Base-by-base conservation (phyloP, 2,797 vertebrate genomes). In the Tangara arthus region DNA sequence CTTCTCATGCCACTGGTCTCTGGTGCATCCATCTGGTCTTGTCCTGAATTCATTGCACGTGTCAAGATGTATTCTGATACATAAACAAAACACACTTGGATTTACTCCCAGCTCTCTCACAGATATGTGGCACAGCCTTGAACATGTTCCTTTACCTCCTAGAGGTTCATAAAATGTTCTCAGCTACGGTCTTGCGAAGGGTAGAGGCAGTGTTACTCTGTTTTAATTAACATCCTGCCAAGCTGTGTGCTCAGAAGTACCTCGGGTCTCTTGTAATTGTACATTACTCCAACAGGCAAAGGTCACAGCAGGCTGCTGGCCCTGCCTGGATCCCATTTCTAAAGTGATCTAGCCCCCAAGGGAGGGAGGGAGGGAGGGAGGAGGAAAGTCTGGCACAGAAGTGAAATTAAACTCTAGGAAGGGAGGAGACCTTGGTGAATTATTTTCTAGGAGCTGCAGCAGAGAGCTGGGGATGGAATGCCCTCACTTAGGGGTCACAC, bases 61-160 rank as follows among this genome's bases (percentile, higher is more conserved):
- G 42, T 50, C 50, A 71, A 50, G 49, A 24, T 49, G 53, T 71
- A 35, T 6, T 16, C 50, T 55, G 53, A 46, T 77, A 57, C 0
- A 2, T 72, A 77, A 82, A 57, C 16, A 57, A 87, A 86, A 82
- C 4, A 2, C 57, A 35, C 37, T 93, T 73, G 78, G 73, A 85
- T 95, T 94, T 70, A 44, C 65, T 86, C 79, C 72, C 85, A 56
- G 66, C 63, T 91, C 84, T 93, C 65, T 91, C 78, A 37, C 35
- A 66, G 82, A 59, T 59, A 61, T 9, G 71, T n/a, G 89, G 28
- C 2, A 0, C 70, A 82, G 91, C 66, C 82, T 84, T 88, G 85
- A 87, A 76, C 11, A n/a, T 41, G 17, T 66, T 90, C 26, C 34
- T 64, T 46, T 52, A 37, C 44, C 57, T 65, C 56, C 44, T 47